phyloP scores from a whole-genome alignment of 64 coral and sea anemone species.

The Exaiptasia diaphana region DNA sequence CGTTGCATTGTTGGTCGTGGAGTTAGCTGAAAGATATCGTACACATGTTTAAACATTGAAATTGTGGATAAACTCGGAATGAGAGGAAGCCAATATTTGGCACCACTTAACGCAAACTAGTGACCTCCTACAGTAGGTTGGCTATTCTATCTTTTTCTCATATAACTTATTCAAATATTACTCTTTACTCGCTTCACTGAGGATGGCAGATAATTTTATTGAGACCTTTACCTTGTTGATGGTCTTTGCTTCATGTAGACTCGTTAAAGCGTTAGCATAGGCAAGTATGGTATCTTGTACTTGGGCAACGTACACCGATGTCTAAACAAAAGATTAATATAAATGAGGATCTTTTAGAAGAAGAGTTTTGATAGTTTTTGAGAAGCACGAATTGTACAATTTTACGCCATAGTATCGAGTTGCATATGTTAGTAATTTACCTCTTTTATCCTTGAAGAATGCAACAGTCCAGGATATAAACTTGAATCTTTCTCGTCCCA shows the following conservation, averaged over 20 bases:
- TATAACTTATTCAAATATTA: no score
- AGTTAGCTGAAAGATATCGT: conserved; percentile 54
- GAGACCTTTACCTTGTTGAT: conserved; percentile 67
- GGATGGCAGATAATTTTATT: no score
- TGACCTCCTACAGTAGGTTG: no score
- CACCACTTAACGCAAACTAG: no score
- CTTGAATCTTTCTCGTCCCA: conserved; percentile 88
- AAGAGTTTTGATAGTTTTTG: not conserved
- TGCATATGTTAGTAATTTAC: conserved; percentile 20
- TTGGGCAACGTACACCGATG: conserved; percentile 82
- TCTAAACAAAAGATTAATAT: conserved; percentile 23
- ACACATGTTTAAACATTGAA: not conserved
- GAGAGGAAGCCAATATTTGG: not conserved
- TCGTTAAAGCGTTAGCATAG: conserved; percentile 83
- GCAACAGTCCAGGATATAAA: conserved; percentile 76
- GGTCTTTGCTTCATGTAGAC: conserved; percentile 74
- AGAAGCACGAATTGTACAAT: not conserved
- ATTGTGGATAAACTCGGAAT: no score
- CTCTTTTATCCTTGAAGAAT: conserved; percentile 72
- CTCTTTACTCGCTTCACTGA: no score
- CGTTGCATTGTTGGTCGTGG: conserved; percentile 56
- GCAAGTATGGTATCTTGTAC: conserved; percentile 91
- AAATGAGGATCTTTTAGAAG: not conserved
- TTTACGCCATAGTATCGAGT: not conserved
- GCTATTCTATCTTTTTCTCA: no score